Evolutionary conservation across 2,797 vertebrate species (phyloP), one percentile per base, ranked within the genome.

Genomic region (Sebastes baramenuke): DNA sequence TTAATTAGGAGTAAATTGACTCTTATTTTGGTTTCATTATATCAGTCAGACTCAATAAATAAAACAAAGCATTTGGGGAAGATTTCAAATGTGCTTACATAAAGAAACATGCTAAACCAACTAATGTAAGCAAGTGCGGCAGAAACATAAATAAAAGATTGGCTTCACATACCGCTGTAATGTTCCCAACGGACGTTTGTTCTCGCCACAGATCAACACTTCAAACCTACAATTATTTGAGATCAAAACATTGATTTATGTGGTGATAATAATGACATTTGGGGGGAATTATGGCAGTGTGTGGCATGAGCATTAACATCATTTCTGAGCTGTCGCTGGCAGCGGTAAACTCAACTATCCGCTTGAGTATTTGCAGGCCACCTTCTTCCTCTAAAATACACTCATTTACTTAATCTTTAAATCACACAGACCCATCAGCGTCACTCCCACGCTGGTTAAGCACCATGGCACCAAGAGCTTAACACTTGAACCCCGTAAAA

Each of bases 241-340:
- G 24, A 67, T 71, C 32, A 84, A 73, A 66, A 82, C 30, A 59
- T 2, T 60, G 49, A 78, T 79, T 66, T 16, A 22, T 56, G 27
- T 42, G 68, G 20, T 34, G 24, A 73, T 24, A 59, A 76, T 24
- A 54, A 52, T 49, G 42, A 69, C 20, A 34, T 70, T 46, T 68
- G 18, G 13, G 22, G 29, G 2, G 38, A 72, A 65, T 59, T 22
- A 27, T 66, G 30, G 16, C 36, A 16, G 49, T 32, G 24, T 54
- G 38, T 30, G 36, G 16, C 4, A 16, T 13, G 13, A 16, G 46
- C 11, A 42, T 14, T 77, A 27, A 30, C 29, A 69, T 24, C 1
- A 24, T 60, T 49, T 61, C 29, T 54, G 4, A 38, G 20, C 22
- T 9, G 11, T 22, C 5, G 20, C 24, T 32, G 24, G 38, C 6